Conservation (phyloP, 2,113 vertebrate genomes). For the Uria lomvia region DNA sequence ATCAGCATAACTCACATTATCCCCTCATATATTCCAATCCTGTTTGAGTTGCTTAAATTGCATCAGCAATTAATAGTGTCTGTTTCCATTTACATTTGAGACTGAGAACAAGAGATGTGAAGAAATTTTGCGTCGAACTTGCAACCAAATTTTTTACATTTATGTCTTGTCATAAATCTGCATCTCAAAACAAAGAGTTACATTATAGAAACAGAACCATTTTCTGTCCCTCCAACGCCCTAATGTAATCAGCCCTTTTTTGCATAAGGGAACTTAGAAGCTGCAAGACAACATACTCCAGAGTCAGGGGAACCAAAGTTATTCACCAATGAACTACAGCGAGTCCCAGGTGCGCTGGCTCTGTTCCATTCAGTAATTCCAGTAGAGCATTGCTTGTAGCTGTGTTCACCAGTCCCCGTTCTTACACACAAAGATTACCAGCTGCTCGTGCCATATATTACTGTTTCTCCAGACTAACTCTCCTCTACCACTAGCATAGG, state of each 20-base stretch:
- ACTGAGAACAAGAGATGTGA: not conserved
- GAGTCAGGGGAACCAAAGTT: not conserved
- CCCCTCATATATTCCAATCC: not conserved
- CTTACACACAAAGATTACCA: not conserved
- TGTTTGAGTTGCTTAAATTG: not conserved
- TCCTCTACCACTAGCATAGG: not conserved
- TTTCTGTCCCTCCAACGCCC: not conserved
- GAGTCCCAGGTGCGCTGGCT: not conserved
- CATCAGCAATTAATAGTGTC: not conserved
- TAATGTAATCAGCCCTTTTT: not conserved
- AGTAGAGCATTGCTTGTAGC: not conserved
- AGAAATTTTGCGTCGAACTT: not conserved
- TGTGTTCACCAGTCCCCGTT: not conserved
- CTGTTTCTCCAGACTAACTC: not conserved
- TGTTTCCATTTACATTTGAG: not conserved
- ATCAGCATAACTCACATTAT: not conserved
- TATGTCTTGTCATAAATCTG: not conserved
- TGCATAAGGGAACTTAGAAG: not conserved
- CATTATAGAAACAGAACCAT: not conserved
- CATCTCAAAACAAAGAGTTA: not conserved
- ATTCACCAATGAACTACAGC: not conserved
- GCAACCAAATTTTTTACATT: not conserved
- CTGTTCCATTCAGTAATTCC: not conserved
- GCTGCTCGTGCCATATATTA: rapidly evolving
- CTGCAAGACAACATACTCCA: not conserved